Evolutionary conservation across 2,113 vertebrate species (phyloP).

Genomic region (Trogon surrucura): DNA sequence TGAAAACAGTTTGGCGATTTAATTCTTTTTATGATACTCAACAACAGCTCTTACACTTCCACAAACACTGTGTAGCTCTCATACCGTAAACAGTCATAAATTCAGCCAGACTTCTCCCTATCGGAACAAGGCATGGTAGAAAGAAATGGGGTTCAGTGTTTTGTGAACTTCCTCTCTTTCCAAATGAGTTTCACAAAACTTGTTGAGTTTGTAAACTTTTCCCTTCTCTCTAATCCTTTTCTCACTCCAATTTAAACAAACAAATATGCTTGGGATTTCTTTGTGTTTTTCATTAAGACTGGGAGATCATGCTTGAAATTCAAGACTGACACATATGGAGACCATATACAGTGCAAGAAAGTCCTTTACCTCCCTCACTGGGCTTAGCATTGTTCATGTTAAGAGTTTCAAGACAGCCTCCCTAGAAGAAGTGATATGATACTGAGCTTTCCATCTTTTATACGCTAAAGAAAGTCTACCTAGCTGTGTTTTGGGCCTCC

Average conservation of each 20-base stretch:
- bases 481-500: not conserved
- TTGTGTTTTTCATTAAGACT: not conserved
- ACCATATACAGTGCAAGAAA: not conserved
- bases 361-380: not conserved
- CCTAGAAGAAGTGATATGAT: not conserved
- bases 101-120: not conserved
- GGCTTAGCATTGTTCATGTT: not conserved
- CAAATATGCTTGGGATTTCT: not conserved
- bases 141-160: not conserved
- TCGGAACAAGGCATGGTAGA: not conserved
- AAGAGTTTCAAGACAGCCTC: not conserved
- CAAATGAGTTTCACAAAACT: not conserved
- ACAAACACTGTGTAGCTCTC: not conserved
- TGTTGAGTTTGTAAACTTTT: not conserved
- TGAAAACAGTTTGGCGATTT: conserved; percentile 31
- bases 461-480: not conserved
- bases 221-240: not conserved
- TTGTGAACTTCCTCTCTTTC: not conserved
- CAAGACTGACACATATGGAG: not conserved
- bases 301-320: not conserved
- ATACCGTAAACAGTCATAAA: conserved; percentile 30
- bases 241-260: not conserved
- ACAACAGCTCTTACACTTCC: conserved; percentile 52
- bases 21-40: conserved; percentile 53
- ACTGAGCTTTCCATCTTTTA: not conserved